phyloP scores from a whole-genome alignment of 2,888 invertebrate species.

The Xestoiulus laeticollis region DNA sequence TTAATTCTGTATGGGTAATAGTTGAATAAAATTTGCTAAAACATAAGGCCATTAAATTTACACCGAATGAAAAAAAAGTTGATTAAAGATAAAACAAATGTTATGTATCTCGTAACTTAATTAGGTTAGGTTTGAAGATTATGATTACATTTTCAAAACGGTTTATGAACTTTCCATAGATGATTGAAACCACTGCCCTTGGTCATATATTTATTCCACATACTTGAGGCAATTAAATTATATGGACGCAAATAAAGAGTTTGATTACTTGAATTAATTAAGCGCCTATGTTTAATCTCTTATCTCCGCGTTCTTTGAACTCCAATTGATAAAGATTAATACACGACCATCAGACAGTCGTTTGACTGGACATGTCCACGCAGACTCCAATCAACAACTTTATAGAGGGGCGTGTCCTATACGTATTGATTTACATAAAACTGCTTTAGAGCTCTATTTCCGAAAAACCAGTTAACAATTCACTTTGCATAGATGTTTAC shows the following conservation, averaged over 20 bases:
- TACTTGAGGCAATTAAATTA: constrained; percentile 16
- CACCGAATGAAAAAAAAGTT: background rate
- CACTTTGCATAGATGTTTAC: background rate
- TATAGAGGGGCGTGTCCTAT: background rate
- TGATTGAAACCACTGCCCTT: background rate
- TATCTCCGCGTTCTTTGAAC: constrained; percentile 31
- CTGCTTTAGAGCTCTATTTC: background rate
- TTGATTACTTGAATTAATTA: background rate
- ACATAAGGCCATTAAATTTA: background rate
- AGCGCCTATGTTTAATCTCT: background rate
- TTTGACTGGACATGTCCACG: background rate
- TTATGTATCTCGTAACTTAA: background rate
- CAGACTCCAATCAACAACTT: constrained; percentile 1
- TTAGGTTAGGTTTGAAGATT: background rate
- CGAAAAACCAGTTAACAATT: background rate
- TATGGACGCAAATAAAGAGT: background rate
- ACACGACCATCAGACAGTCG: background rate
- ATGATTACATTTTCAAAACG: background rate
- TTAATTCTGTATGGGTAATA: too few relatives aligned
- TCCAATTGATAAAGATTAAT: background rate
- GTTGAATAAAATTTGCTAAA: background rate
- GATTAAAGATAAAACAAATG: background rate
- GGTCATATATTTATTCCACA: background rate
- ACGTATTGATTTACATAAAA: background rate
- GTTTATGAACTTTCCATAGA: background rate